Evolutionary conservation across 23 tunicate genomes (phyloP).

Genomic region (Styela clava): DNA sequence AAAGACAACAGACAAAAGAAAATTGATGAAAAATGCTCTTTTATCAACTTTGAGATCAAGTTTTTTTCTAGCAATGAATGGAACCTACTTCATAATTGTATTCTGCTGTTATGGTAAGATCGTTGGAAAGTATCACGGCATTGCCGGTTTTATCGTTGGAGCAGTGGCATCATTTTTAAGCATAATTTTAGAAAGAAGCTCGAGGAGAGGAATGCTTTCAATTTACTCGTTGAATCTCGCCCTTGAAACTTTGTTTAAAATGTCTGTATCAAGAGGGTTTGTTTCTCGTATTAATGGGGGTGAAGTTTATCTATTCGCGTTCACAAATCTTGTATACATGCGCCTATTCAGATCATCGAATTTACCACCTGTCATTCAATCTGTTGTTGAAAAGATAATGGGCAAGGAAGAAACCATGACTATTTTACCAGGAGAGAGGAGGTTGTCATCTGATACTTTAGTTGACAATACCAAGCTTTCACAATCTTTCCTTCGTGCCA

Average conservation of each 20-base stretch:
- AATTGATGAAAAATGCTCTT: slow-evolving; percentile 15
- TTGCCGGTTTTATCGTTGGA: slow-evolving; percentile 46
- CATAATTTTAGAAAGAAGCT: slow-evolving; percentile 55
- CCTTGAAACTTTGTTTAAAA: slow-evolving; percentile 45
- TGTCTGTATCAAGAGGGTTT: slow-evolving; percentile 32
- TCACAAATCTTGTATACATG: slow-evolving; percentile 10
- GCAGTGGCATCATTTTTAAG: slow-evolving; percentile 39
- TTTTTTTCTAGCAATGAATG: slow-evolving; percentile 63
- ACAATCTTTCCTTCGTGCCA: neutral
- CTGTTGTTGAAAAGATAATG: neutral
- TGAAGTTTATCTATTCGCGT: slow-evolving; percentile 41
- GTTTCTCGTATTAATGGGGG: slow-evolving; percentile 34
- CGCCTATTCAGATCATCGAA: neutral
- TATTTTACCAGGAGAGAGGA: neutral
- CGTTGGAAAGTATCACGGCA: slow-evolving; percentile 62
- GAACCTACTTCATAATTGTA: slow-evolving; percentile 39
- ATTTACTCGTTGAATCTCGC: slow-evolving; percentile 49
- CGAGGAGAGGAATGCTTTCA: slow-evolving; percentile 55
- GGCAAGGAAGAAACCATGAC: neutral
- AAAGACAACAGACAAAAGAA: neutral
- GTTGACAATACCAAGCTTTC: neutral
- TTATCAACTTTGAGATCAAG: slow-evolving; percentile 41
- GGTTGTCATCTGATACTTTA: neutral
- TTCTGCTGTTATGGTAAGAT: slow-evolving; percentile 41
- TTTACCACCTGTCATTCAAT: slow-evolving; percentile 11